A percentile compares a stretch with the other conserved stretches of the same genome.
Evolutionary conservation across 2,797 vertebrate species (phyloP).

Genomic region (Paratrypauchen microcephalus): DNA sequence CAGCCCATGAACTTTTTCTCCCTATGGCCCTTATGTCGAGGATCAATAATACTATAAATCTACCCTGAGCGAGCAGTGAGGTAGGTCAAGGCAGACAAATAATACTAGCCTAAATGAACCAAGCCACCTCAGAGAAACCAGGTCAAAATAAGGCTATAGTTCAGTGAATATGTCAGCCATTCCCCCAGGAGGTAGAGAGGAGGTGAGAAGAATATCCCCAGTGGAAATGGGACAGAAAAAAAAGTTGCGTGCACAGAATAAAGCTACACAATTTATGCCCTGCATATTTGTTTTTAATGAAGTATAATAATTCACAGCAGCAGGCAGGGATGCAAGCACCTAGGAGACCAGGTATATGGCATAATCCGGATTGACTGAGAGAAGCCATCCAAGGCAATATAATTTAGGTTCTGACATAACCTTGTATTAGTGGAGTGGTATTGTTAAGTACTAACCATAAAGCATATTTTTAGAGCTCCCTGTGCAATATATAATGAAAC

Average conservation of each 20-base stretch:
- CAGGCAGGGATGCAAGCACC: slow-evolving; percentile 43
- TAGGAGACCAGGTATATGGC: slow-evolving; percentile 49
- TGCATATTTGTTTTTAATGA: slow-evolving; percentile 77
- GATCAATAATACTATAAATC: slow-evolving; percentile 59
- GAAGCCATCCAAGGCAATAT: slow-evolving; percentile 22
- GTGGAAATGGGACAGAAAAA: slow-evolving; percentile 62
- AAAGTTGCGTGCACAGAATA: slow-evolving; percentile 54
- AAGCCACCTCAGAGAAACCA: slow-evolving; percentile 31
- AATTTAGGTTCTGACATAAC: background rate
- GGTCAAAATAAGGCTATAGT: slow-evolving; percentile 51
- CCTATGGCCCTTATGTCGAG: slow-evolving; percentile 26
- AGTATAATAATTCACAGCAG: slow-evolving; percentile 61
- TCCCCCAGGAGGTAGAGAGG: slow-evolving; percentile 32
- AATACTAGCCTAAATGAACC: slow-evolving; percentile 57
- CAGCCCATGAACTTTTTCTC: slow-evolving; percentile 30
- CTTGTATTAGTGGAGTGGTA: background rate
- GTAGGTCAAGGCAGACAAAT: slow-evolving; percentile 46
- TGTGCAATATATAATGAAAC: no score
- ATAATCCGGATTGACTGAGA: slow-evolving; percentile 32
- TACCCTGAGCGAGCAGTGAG: slow-evolving; percentile 19
- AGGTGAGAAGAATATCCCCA: slow-evolving; percentile 43
- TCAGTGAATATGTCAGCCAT: slow-evolving; percentile 57
- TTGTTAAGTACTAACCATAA: background rate
- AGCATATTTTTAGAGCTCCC: background rate
- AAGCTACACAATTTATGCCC: slow-evolving; percentile 63